A percentile compares a stretch with the other conserved stretches of the same genome.
Evolutionary conservation across 2,797 vertebrate genomes (phyloP).

Genomic region (Phylloscopus collybita): DNA sequence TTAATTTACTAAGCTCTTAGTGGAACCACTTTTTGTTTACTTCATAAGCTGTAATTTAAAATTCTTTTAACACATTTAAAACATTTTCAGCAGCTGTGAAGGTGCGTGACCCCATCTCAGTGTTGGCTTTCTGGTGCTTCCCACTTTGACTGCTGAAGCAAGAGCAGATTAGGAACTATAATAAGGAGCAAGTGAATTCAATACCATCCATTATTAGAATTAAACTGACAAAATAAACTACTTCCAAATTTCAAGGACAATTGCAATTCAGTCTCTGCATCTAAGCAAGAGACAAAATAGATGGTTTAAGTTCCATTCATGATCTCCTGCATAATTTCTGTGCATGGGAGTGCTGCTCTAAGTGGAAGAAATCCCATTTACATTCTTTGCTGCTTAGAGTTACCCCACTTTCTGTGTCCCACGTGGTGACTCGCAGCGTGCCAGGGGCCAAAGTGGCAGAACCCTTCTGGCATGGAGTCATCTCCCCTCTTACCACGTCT

Average conservation of each 20-base stretch:
- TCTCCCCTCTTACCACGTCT: background rate
- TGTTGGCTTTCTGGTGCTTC: background rate
- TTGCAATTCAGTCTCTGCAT: background rate
- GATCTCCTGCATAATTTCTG: background rate
- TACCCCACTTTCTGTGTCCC: rapidly evolving
- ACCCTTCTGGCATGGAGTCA: background rate
- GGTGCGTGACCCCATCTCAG: background rate
- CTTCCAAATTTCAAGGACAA: background rate
- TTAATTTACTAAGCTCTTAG: conserved; percentile 37
- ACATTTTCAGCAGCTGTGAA: background rate
- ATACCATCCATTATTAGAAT: background rate
- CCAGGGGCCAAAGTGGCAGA: background rate
- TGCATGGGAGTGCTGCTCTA: background rate
- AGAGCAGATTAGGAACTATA: background rate
- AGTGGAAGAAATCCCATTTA: background rate
- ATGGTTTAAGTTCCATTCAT: background rate
- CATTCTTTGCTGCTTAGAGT: background rate
- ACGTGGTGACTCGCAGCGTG: background rate
- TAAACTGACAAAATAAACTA: background rate
- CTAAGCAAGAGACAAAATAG: background rate
- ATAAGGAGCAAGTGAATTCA: background rate
- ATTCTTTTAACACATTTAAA: background rate
- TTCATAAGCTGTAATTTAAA: background rate
- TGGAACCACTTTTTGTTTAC: background rate
- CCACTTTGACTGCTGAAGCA: background rate